Evolutionary conservation across 2,113 vertebrate genomes (phyloP), one percentile per base, ranked within the genome.

Genomic region (Taurulus bubalis): DNA sequence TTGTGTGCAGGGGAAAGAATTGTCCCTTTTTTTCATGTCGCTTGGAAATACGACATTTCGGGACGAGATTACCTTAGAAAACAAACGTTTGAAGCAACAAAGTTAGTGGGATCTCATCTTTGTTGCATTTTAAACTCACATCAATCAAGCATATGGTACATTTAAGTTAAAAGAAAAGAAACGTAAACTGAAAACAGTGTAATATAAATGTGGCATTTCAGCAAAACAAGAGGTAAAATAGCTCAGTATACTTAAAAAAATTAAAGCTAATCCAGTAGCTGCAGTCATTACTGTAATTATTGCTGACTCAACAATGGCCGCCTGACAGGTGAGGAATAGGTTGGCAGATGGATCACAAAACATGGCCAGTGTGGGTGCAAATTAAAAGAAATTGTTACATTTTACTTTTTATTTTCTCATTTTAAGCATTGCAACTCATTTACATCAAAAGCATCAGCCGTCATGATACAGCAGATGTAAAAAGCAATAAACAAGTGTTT

Each of bases 331-430:
- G 32, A 58, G n/a, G 36, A 67, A 18, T 34, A 75, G 6, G 36
- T 34, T 67, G 51, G 74, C 63, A 66, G 49, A 65, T 55, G n/a
- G 1, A 56, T 56, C 34, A 16, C 60, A 65, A 70, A 42, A 78
- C 56, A 70, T 62, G 66, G 55, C 22, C 8, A 30, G 28, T 51
- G 6, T 60, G 30, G 45, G 45, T 12, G 11, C 18, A n/a, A 32
- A 56, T 58, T 40, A 53, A 28, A 14, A 47, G 2, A 14, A 14
- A 14, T 14, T 24, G 26, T 34, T 18, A n/a, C 0, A 1, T 49
- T 59, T 59, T 15, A 10, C 20, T 26, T 38, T 30, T 12, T 6
- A n/a, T 36, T 40, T 38, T 53, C 9, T 34, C 18, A 59, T 51
- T 36, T 26, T 28, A 49, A 78, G 20, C 49, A 26, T 45, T 58